Conservation (phyloP, 2,888 invertebrate species). For the Colletes collaris region DNA sequence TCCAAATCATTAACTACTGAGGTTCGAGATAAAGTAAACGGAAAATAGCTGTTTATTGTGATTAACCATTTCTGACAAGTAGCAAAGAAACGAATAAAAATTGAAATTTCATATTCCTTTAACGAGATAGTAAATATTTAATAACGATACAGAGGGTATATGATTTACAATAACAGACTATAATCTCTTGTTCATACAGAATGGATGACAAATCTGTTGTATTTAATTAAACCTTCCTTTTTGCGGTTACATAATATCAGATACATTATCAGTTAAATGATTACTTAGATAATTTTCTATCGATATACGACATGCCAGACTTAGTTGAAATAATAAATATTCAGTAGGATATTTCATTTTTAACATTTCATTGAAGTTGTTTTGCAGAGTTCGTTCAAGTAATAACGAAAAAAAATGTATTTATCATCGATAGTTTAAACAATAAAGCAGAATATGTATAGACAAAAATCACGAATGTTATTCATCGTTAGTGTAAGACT, state of each 20-base stretch:
- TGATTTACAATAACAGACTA: too few species aligned
- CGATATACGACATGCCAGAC: too few species aligned
- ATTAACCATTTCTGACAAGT: not conserved
- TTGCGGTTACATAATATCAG: not conserved
- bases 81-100: not conserved
- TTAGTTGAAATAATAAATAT: too few species aligned
- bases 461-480: not conserved
- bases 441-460: too few species aligned
- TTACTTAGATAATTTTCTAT: too few species aligned
- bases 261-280: too few species aligned
- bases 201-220: not conserved
- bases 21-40: not conserved
- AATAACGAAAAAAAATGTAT: not conserved
- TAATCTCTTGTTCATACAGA: too few species aligned
- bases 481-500: not conserved
- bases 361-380: not conserved
- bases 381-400: not conserved
- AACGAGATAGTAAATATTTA: not conserved
- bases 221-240: not conserved
- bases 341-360: not conserved
- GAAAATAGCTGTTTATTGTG: not conserved
- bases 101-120: not conserved
- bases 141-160: not conserved
- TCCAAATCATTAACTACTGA: too few species aligned
- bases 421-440: not conserved